These are phyloP conservation scores for Serilophus lunatus DNA, from an alignment of 2,113 vertebrate species.

Conservation along the genomic window DNA sequence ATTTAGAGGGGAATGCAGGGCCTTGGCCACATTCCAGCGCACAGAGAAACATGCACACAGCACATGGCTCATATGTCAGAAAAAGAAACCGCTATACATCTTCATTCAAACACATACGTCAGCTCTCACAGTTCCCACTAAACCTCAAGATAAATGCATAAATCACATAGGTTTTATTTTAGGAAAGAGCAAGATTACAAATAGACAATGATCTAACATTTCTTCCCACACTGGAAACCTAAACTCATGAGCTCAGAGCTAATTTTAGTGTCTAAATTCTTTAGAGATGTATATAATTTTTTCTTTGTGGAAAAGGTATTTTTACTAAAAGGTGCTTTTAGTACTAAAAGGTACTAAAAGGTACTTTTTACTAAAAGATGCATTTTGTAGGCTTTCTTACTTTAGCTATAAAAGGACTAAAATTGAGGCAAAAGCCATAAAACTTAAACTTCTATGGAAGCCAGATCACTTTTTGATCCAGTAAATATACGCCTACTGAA, in stretches of 20 bases:
- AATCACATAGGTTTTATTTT: conserved; percentile 10
- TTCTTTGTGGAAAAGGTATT: not conserved
- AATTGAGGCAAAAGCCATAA: not conserved
- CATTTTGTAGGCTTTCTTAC: not conserved
- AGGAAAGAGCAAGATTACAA: conserved; percentile 29
- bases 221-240: conserved; percentile 34
- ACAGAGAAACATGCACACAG: not conserved
- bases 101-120: not conserved
- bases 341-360: not conserved
- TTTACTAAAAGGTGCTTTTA: not conserved
- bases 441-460: not conserved
- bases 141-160: conserved; percentile 17
- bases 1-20: not conserved
- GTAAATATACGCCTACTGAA: not conserved
- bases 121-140: not conserved
- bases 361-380: not conserved
- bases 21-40: not conserved
- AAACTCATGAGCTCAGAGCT: not conserved
- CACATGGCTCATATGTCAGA: not conserved
- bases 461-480: not conserved
- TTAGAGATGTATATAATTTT: not conserved
- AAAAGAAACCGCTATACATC: not conserved
- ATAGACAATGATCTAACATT: conserved; percentile 38
- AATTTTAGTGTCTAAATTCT: conserved; percentile 22
- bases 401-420: not conserved